phyloP scores from a whole-genome alignment of 2,888 invertebrate genomes.

The Ophion costatus region DNA sequence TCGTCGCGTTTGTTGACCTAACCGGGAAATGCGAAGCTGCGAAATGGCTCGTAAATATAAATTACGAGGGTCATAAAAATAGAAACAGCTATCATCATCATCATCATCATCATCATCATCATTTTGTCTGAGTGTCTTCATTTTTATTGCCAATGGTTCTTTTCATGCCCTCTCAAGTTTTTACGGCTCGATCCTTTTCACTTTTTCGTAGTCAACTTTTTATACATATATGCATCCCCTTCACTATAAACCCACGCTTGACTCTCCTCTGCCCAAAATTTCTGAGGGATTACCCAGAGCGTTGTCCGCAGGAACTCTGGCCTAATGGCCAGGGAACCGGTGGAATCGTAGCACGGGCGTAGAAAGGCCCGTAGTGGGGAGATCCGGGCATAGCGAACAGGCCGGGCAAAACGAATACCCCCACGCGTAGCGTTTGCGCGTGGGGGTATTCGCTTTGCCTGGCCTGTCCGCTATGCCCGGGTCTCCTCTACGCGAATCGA shows the following conservation, averaged over 20 bases:
- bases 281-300: neutral
- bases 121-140: neutral
- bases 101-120: neutral
- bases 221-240: neutral
- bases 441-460: too few relatives aligned
- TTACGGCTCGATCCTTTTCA: neutral
- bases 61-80: neutral
- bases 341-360: too few relatives aligned
- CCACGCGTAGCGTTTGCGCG: too few relatives aligned
- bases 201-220: neutral
- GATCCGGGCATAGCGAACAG: too few relatives aligned
- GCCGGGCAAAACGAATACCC: too few relatives aligned
- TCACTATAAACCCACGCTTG: neutral
- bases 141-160: neutral
- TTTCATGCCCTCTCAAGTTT: neutral
- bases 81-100: neutral
- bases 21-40: slow-evolving; percentile 4
- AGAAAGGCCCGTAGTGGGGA: too few relatives aligned
- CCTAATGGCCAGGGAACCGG: neutral
- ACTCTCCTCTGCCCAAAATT: neutral
- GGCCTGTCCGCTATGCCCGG: too few relatives aligned
- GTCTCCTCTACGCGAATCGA: too few relatives aligned
- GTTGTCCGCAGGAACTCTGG: neutral
- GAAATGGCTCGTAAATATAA: slow-evolving; percentile 5
- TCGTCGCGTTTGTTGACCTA: slow-evolving; percentile 30